phyloP scores from a whole-genome alignment of 2,797 vertebrate species.

The Poeciliopsis paucimaculata region DNA sequence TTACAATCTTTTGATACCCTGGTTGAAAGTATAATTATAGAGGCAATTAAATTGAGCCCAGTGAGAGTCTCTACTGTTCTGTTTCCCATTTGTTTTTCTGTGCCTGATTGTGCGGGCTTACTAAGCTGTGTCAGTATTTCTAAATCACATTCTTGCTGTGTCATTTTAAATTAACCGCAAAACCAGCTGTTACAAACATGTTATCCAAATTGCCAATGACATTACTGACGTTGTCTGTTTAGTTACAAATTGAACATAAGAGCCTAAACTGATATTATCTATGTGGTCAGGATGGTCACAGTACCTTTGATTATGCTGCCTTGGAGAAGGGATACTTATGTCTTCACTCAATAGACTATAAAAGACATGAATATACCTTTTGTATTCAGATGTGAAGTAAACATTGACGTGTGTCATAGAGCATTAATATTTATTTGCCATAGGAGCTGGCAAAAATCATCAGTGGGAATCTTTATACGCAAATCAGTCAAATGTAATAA shows the following conservation, averaged over 20 bases:
- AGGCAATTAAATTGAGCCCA: background rate
- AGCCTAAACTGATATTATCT: constrained; percentile 1
- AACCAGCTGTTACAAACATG: background rate
- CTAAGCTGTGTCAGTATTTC: background rate
- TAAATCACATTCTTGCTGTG: background rate
- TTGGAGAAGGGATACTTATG: background rate
- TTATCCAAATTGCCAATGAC: background rate
- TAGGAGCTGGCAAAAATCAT: background rate
- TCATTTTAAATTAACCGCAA: background rate
- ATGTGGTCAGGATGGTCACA: background rate
- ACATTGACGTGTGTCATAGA: background rate
- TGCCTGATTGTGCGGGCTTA: background rate
- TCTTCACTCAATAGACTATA: background rate
- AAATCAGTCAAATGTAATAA: background rate
- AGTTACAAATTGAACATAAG: background rate
- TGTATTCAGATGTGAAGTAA: background rate
- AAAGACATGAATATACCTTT: background rate
- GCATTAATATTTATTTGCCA: background rate
- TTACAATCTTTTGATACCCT: background rate
- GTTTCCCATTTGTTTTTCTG: background rate
- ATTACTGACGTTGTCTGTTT: background rate
- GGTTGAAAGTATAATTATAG: background rate
- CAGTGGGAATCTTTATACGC: too few relatives aligned
- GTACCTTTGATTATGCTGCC: background rate
- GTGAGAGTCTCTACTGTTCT: background rate